Percentiles rank a stretch among this genome's conserved stretches.
Evolutionary conservation across 2,113 vertebrate species (phyloP).

Genomic region (Columbina picui): DNA sequence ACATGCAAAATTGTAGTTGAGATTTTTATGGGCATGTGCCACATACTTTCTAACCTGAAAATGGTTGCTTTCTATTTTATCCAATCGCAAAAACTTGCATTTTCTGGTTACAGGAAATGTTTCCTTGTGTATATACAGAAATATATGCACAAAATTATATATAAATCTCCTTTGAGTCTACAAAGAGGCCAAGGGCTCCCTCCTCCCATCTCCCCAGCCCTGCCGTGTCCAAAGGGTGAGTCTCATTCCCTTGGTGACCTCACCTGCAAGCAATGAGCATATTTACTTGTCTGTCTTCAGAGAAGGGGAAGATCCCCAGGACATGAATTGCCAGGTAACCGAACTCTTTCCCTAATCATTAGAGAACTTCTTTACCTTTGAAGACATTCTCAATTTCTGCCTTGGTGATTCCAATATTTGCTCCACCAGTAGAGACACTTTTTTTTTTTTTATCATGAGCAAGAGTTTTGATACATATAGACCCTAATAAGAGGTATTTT

Average conservation of each 20-base stretch:
- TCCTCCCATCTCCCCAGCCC: not conserved
- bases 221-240: not conserved
- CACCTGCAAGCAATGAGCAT: not conserved
- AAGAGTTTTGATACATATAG: not conserved
- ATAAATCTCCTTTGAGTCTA: not conserved
- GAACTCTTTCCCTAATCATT: not conserved
- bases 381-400: not conserved
- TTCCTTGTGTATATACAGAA: not conserved
- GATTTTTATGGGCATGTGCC: not conserved
- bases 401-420: not conserved
- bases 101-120: not conserved
- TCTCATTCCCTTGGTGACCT: too few relatives aligned
- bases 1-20: not conserved
- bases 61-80: not conserved
- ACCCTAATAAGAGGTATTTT: not conserved
- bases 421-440: not conserved
- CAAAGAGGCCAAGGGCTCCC: not conserved
- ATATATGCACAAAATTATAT: fast-evolving
- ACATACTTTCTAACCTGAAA: not conserved
- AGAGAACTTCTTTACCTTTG: not conserved
- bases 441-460: not conserved
- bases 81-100: not conserved
- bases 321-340: not conserved
- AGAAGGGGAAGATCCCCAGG: not conserved
- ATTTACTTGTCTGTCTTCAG: fast-evolving